phyloP scores from a whole-genome alignment of 1,140 invertebrate species.

The Fopius arisanus region DNA sequence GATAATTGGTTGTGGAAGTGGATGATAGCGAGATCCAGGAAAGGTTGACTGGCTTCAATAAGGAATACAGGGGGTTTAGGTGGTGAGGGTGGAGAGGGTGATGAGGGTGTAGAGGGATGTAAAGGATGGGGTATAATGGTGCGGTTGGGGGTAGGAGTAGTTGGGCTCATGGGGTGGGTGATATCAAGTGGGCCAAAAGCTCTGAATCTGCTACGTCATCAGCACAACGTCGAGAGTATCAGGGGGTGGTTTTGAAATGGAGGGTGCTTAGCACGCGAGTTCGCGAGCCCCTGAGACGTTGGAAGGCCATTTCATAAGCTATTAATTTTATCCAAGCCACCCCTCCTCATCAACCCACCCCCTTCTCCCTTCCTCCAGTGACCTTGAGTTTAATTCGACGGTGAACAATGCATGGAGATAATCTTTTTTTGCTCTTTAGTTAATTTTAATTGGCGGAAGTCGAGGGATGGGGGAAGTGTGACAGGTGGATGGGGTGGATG shows the following conservation, averaged over 20 bases:
- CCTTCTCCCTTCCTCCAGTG: background rate
- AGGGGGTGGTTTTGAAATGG: conserved; percentile 28
- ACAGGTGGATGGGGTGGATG: background rate
- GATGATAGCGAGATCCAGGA: conserved; percentile 1
- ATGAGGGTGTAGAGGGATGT: too few species aligned
- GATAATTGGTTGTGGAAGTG: conserved; percentile 13
- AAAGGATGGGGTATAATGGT: too few species aligned
- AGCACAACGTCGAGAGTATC: background rate
- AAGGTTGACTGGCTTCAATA: conserved; percentile 15
- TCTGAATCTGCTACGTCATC: conserved; percentile 35
- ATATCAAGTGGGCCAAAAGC: conserved; percentile 25
- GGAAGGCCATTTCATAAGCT: conserved; percentile 48
- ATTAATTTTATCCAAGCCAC: conserved; percentile 38
- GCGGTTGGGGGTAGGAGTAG: background rate
- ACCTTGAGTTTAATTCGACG: background rate
- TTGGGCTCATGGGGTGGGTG: background rate
- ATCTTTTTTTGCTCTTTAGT: too few species aligned
- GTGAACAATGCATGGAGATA: background rate
- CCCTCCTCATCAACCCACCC: background rate
- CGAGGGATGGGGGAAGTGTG: background rate
- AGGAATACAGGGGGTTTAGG: background rate
- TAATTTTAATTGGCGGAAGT: background rate
- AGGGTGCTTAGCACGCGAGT: conserved; percentile 47
- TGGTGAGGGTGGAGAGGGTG: background rate
- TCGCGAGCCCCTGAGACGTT: conserved; percentile 39